Evolutionary conservation across 2,113 vertebrate species (phyloP).

Genomic region (Himantopus leucocephalus): DNA sequence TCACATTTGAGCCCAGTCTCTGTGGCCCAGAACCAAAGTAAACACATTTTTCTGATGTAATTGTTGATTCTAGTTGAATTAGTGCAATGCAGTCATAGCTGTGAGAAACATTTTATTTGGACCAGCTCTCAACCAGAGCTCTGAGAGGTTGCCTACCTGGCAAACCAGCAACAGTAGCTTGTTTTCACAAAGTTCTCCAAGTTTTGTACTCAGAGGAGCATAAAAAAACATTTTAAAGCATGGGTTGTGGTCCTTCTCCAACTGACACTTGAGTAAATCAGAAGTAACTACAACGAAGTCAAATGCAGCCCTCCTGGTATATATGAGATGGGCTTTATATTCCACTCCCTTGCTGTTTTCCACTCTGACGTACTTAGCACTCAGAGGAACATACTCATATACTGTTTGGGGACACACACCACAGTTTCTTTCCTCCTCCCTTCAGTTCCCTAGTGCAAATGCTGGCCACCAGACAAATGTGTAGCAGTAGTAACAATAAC

Average conservation of each 20-base stretch:
- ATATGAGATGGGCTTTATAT: not conserved
- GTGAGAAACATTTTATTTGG: slow-evolving; percentile 76
- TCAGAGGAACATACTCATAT: not conserved
- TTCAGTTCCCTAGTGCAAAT: not conserved
- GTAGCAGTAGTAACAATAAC: not conserved
- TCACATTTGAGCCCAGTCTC: slow-evolving; percentile 72
- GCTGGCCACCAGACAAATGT: not conserved
- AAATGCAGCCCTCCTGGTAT: not conserved
- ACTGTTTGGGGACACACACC: not conserved
- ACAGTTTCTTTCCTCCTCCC: not conserved
- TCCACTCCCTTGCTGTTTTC: not conserved
- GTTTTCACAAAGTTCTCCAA: slow-evolving; percentile 65
- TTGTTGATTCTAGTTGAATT: slow-evolving; percentile 78
- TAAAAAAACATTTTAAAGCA: slow-evolving; percentile 60
- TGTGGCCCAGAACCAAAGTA: slow-evolving; percentile 78
- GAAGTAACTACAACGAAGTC: not conserved
- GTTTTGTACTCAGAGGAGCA: slow-evolving; percentile 46
- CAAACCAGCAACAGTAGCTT: slow-evolving; percentile 65
- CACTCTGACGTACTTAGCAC: not conserved
- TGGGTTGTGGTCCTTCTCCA: slow-evolving; percentile 45
- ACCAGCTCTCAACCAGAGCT: slow-evolving; percentile 57
- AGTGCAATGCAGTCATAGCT: slow-evolving; percentile 67
- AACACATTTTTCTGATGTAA: slow-evolving; percentile 81
- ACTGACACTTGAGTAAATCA: slow-evolving; percentile 47
- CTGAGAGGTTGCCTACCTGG: slow-evolving; percentile 68